Evolutionary conservation across 2,888 invertebrate genomes (phyloP).

Genomic region (Anorthoa munda): DNA sequence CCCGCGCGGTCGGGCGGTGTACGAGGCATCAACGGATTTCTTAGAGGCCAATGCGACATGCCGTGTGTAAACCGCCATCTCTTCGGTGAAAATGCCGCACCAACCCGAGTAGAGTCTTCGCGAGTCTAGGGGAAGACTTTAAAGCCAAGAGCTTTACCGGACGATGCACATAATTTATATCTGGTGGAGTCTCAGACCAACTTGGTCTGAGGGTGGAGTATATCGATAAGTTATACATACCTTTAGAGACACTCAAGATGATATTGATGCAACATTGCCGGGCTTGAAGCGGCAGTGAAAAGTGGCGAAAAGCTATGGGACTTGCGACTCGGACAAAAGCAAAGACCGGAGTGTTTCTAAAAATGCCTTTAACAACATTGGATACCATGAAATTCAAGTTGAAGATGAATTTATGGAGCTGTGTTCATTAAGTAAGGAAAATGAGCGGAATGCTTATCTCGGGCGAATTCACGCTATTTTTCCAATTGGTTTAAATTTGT

Average conservation of each 20-base stretch:
- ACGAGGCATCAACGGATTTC: too few species aligned
- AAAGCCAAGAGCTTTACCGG: too few species aligned
- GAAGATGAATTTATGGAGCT: slow-evolving; percentile 20
- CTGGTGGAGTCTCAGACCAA: too few species aligned
- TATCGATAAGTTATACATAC: not conserved
- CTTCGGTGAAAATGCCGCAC: not conserved
- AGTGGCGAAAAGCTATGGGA: not conserved
- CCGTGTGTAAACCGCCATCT: too few species aligned
- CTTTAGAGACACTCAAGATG: not conserved
- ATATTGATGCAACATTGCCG: slow-evolving; percentile 5
- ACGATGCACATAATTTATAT: too few species aligned
- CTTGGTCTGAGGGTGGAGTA: too few species aligned
- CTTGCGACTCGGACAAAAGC: not conserved
- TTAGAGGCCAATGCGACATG: too few species aligned
- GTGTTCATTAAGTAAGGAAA: slow-evolving; percentile 31
- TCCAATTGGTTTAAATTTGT: slow-evolving; percentile 30
- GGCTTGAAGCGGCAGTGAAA: not conserved
- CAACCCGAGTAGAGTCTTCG: too few species aligned
- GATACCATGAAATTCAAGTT: slow-evolving; percentile 31
- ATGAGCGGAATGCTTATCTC: slow-evolving; percentile 46
- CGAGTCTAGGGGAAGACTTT: too few species aligned
- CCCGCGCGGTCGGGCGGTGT: too few species aligned
- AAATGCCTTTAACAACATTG: not conserved
- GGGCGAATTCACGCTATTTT: slow-evolving; percentile 29
- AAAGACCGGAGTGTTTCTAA: not conserved